These are phyloP conservation scores for Isotomurus palustris DNA, from an alignment of 2,888 invertebrate species.

Conservation along the genomic window DNA sequence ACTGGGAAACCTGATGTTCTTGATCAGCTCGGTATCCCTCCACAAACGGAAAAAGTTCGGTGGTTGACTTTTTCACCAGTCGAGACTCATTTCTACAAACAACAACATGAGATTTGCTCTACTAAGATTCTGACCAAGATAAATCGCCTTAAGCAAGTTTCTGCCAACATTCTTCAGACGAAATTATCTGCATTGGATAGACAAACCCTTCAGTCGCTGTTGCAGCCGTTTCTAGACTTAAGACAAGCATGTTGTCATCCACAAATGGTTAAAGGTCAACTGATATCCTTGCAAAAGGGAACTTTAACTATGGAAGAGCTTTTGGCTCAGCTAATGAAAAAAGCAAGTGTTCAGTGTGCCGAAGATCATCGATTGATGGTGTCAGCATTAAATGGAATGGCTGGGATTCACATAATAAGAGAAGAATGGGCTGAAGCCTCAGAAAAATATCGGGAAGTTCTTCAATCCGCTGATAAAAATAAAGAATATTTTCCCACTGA, in stretches of 20 bases:
- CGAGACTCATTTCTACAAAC: constrained; percentile 68
- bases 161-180: constrained; percentile 12
- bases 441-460: constrained; percentile 59
- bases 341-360: constrained; percentile 60
- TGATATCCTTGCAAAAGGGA: constrained; percentile 54
- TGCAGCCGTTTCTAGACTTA: constrained; percentile 62
- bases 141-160: constrained; percentile 10
- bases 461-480: constrained; percentile 55
- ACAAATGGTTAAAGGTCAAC: constrained; percentile 58
- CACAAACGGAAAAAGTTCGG: constrained; percentile 59
- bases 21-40: constrained; percentile 63
- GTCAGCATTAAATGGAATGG: constrained; percentile 64
- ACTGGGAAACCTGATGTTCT: constrained; percentile 64
- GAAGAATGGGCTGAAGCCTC: constrained; percentile 57
- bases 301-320: constrained; percentile 61
- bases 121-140: constrained; percentile 53
- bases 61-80: constrained; percentile 64
- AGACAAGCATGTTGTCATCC: constrained; percentile 70
- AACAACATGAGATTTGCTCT: constrained; percentile 57
- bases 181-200: constrained; percentile 51
- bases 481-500: constrained; percentile 57
- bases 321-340: constrained; percentile 61
- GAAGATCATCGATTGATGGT: constrained; percentile 57
- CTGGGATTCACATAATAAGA: constrained; percentile 60
- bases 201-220: constrained; percentile 52